Evolutionary conservation across 2,888 invertebrate genomes (phyloP), one percentile per base, ranked within the genome.

Genomic region (Hypolimnas misippus): DNA sequence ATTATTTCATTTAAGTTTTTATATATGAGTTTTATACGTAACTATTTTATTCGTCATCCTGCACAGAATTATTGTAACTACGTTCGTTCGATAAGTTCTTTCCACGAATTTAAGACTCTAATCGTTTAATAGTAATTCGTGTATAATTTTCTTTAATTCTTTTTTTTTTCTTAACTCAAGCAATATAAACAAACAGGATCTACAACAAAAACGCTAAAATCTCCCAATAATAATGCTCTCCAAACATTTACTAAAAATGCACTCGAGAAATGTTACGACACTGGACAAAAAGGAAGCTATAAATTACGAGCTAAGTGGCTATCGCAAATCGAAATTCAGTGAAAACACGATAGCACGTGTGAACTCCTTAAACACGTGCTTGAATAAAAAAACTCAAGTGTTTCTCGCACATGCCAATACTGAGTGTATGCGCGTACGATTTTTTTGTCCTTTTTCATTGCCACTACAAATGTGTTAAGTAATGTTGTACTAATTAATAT

Each of bases 181-280:
- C n/a, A n/a, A n/a, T n/a, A n/a, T n/a, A n/a, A n/a, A n/a, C n/a
- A n/a, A n/a, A n/a, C n/a, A n/a, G n/a, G n/a, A n/a, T n/a, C n/a
- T n/a, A n/a, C n/a, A n/a, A n/a, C n/a, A n/a, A n/a, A n/a, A n/a
- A n/a, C n/a, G n/a, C n/a, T n/a, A n/a, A n/a, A n/a, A n/a, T n/a
- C n/a, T n/a, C n/a, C n/a, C n/a, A n/a, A n/a, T n/a, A n/a, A n/a
- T n/a, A n/a, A n/a, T n/a, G n/a, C n/a, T n/a, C n/a, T n/a, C 6
- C 14, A 40, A 40, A 29, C 17, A 40, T 14, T 33, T 51, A 66
- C 58, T 60, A 75, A 81, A 84, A 86, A 75, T 66, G 72, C 82
- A 83, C 85, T 86, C 81, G 70, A 82, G 75, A 81, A 67, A 77
- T 82, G 83, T 58, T 52, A 38, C 35, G 35, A 38, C 2, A 38